phyloP scores from a whole-genome alignment of 2,797 vertebrate species.

The Melopsittacus undulatus region DNA sequence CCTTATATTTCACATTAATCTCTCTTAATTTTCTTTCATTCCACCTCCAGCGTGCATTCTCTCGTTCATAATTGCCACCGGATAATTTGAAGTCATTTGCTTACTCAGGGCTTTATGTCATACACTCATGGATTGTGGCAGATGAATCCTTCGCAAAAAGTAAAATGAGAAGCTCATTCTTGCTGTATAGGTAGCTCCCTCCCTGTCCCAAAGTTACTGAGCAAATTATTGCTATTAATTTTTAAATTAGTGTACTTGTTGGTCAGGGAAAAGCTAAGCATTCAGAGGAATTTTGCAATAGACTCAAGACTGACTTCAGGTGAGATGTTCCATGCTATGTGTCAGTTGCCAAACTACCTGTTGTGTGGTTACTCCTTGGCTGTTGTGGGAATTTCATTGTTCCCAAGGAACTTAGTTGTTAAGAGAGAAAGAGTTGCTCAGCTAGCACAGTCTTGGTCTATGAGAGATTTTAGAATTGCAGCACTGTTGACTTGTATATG shows the following conservation, averaged over 20 bases:
- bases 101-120: slow-evolving; percentile 57
- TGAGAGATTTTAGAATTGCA: background rate
- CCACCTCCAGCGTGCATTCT: slow-evolving; percentile 39
- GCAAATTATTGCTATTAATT: slow-evolving; percentile 52
- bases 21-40: slow-evolving; percentile 62
- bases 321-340: background rate
- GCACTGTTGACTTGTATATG: fast-evolving
- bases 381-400: background rate
- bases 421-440: background rate
- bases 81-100: slow-evolving; percentile 60
- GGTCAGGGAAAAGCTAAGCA: background rate
- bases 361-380: background rate
- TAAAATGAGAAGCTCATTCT: background rate
- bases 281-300: background rate
- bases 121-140: slow-evolving; percentile 30
- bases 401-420: background rate
- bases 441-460: background rate
- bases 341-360: background rate
- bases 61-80: slow-evolving; percentile 55
- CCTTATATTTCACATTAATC: slow-evolving; percentile 63
- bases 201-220: slow-evolving; percentile 3
- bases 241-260: slow-evolving; percentile 11
- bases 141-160: slow-evolving; percentile 12
- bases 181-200: background rate
- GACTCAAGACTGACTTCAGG: background rate